Evolutionary conservation across 2,797 vertebrate genomes (phyloP), one percentile per base, ranked within the genome.

Genomic region (Australoheros facetus): DNA sequence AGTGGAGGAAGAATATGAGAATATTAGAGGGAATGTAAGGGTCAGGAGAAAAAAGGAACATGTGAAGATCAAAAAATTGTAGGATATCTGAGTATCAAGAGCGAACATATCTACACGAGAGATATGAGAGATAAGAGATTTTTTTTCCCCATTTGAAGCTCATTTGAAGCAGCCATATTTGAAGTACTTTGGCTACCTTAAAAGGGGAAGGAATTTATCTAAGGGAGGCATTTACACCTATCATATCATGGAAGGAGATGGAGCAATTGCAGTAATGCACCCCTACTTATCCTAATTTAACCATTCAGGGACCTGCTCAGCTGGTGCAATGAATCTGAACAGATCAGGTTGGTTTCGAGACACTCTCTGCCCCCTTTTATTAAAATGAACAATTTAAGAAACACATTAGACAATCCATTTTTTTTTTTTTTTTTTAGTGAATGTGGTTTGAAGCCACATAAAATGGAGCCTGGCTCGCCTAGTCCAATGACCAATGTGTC

Each of bases 251-350:
- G 51, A 76, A 12, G 77, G 88, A 89, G 82, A 92, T 86, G 64
- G 82, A 77, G 87, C 59, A 89, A 91, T 87, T 90, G 77, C 77
- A 81, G 85, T 88, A 90, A 91, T 89, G 83, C 76, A 75, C 75
- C 79, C 56, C 73, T 81, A 91, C 87, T 88, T 89, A 91, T 89
- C 86, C 84, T 84, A 89, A 90, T 91, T 88, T 77, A 83, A 83
- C 79, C 87, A 86, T 89, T 89, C 70, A 88, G 60, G 26, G 42
- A 70, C 69, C 70, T 70, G 75, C 81, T 86, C 30, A 84, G 83
- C 81, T 74, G 72, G 66, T 78, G 56, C 79, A 56, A 89, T 77
- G 79, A 88, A 64, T 66, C 82, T 57, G 78, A 89, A 81, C 62
- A 82, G 75, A 87, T 80, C 60, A 85, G 42, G 69, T 76, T 77